These are phyloP conservation scores for Eumeta japonica DNA, from an alignment of 1,140 invertebrate genomes.

Conservation along the genomic window DNA sequence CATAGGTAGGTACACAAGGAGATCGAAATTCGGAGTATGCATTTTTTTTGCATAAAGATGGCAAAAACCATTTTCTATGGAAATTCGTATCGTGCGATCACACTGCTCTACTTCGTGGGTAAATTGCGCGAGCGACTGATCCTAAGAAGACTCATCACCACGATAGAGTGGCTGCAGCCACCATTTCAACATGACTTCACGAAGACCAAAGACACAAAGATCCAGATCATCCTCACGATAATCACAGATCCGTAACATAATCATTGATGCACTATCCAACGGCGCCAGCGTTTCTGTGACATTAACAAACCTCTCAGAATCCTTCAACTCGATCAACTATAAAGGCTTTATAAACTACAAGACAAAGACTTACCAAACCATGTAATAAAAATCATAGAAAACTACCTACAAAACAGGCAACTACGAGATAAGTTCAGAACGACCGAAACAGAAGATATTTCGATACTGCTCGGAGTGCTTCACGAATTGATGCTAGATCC, in stretches of 20 bases:
- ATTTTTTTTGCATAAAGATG: constrained; percentile 6
- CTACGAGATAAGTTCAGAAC: constrained; percentile 6
- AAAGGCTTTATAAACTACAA: constrained; percentile 7
- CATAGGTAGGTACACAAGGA: constrained; percentile 4
- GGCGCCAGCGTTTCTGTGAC: constrained; percentile 5
- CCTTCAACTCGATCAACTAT: constrained; percentile 7
- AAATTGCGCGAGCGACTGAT: constrained; percentile 4
- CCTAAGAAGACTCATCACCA: too few relatives aligned
- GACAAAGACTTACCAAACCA: constrained; percentile 4
- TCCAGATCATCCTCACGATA: constrained; percentile 5
- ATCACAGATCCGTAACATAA: constrained; percentile 2
- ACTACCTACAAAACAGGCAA: constrained; percentile 4
- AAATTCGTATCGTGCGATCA: constrained; percentile 3
- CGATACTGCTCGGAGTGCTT: constrained; percentile 5
- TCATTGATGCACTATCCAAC: constrained; percentile 2
- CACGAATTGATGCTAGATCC: constrained; percentile 8
- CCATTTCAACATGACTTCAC: constrained; percentile 5
- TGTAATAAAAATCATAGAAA: constrained; percentile 9
- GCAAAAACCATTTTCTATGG: constrained; percentile 2
- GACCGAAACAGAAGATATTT: not conserved
- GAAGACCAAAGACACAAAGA: constrained; percentile 1
- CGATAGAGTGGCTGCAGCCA: constrained; percentile 1
- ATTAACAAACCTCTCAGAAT: constrained; percentile 5
- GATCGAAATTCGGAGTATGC: constrained; percentile 4
- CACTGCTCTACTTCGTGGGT: constrained; percentile 5